Conservation (phyloP, 2,797 vertebrate species). For the Diceros bicornis region DNA sequence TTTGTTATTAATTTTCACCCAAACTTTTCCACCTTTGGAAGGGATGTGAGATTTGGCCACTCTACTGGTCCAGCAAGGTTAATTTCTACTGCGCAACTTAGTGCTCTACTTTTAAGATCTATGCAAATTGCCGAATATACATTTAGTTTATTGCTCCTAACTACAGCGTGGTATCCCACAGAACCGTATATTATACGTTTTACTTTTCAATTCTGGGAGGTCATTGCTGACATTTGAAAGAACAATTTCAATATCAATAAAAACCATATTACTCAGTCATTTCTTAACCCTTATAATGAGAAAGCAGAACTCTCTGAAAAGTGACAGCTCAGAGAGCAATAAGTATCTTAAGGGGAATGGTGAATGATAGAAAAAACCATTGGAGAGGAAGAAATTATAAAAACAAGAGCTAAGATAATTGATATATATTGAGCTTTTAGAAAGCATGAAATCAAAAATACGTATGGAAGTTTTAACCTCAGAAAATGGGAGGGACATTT, state of each 20-base stretch:
- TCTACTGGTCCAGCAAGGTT: background rate
- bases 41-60: background rate
- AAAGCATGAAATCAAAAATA: background rate
- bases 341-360: background rate
- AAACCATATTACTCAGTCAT: background rate
- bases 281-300: conserved; percentile 1
- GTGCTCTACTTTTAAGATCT: background rate
- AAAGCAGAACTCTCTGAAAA: conserved; percentile 3
- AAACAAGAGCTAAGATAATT: background rate
- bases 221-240: conserved; percentile 17
- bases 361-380: background rate
- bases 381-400: background rate
- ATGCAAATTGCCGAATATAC: background rate
- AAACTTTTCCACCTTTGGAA: background rate
- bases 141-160: background rate
- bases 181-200: background rate
- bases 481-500: background rate
- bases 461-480: background rate
- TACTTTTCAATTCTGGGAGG: background rate
- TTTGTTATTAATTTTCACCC: conserved; percentile 11
- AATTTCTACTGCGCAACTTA: background rate
- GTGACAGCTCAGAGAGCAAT: background rate
- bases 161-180: background rate
- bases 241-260: background rate
- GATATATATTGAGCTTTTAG: background rate